Base-by-base conservation (phyloP, 2,113 vertebrate species). In the Gadus macrocephalus region DNA sequence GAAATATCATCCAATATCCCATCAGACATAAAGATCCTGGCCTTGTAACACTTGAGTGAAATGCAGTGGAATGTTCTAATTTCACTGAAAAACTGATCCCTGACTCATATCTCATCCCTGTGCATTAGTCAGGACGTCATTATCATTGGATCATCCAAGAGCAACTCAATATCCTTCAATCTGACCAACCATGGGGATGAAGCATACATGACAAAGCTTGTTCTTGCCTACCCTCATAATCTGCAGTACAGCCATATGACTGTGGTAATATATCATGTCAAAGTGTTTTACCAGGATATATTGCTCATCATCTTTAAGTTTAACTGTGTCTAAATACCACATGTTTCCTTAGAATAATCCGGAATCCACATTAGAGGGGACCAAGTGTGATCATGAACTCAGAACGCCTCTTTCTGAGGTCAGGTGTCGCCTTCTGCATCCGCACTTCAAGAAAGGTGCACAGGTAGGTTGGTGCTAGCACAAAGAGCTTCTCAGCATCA, bases 151-250 rank as follows among this genome's bases (percentile, higher is more conserved):
- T 64, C n/a, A 16, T 70, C 65, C 31, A 22, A 83, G 66, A 74
- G 64, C 35, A 60, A 80, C 59, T 60, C 12, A 55, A 69, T 87
- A 66, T 58, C n/a, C 62, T 81, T 87, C 59, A 64, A 64, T 62
- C 65, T 87, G 19, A 68, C 0, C 17, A 87, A 85, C 64, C 4
- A 2, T 42, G 76, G 75, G 64, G 64, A 82, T 53, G 31, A 4
- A 12, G 80, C 83, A 28, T 82, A 68, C 70, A 67, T 66, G 67
- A 87, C 85, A 3, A 82, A 65, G 27, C 69, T 87, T 74, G 42
- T 74, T 15, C 49, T 87, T 55, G 69, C 49, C 38, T 87, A 82
- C 67, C 83, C 83, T 19, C 68, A 68, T 61, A 59, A 83, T 9
- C 75, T 87, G 17, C 64, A 66, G 16, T 68, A 62, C 20, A 79